Base-by-base conservation (phyloP, 2,113 vertebrate genomes). In the Antechinus flavipes region DNA sequence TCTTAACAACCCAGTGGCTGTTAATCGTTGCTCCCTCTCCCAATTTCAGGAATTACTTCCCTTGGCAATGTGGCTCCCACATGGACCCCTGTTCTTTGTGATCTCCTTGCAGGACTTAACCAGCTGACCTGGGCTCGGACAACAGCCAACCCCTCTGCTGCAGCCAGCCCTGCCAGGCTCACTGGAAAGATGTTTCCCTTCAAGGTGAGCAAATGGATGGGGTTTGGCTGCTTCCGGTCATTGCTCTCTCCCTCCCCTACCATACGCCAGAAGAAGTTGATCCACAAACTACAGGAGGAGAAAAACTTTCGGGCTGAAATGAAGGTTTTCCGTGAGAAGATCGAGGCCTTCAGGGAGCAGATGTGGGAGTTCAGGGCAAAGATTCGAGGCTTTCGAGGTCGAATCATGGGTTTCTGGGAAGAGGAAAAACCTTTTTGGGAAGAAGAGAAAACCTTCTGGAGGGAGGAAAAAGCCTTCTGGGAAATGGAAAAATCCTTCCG, bases 401-500 rank as follows among this genome's bases (percentile, higher is more conserved):
- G 93, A 35, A 95, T 97, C 84, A 76, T 95, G 90, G 94, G 89
- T 11, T 97, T 95, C 54, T 54, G 94, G 95, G 96, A 97, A 54
- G 95, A 98, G 8, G 95, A 97, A 89, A 97, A 58, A 23, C 54
- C 91, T 53, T 91, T 97, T 30, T 98, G 93, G 96, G 97, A 98
- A 91, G 95, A 96, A 23, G 90, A 98, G 93, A 92, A 93, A 91
- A 92, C n/a, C 46, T 98, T 97, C 95, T n/a, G 1, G 58, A 53
- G 93, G 54, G 68, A 97, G 89, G 97, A 98, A 91, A 97, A 96
- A 35, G 8, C 42, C 30, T 96, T 98, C 94, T 94, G 96, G 94
- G 97, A 98, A 93, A 95, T 95, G 92, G 96, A 94, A 92, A 96
- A 97, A 91, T 52, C 27, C 47, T 98, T 98, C 93, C 95, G 90